Percentiles rank a stretch among this genome's conserved stretches.
phyloP scores from a whole-genome alignment of 2,797 vertebrate genomes.

The Peromyscus melanophrys region DNA sequence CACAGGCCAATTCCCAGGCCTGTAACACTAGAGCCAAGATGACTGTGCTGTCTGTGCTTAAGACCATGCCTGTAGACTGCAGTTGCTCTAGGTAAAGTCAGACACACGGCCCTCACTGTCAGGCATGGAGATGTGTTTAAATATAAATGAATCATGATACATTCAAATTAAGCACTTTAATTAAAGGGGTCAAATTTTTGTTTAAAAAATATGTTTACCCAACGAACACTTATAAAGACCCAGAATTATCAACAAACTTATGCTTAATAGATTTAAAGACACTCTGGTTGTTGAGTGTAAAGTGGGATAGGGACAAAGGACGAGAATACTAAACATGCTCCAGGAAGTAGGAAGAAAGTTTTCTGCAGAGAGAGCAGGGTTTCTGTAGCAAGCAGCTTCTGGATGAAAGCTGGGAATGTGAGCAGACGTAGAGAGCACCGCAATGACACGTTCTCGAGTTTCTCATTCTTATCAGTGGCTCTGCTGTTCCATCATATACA shows the following conservation, averaged over 20 bases:
- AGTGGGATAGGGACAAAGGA: neutral
- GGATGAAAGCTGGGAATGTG: neutral
- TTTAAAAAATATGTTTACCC: neutral
- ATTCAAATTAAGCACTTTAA: neutral
- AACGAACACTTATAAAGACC: neutral
- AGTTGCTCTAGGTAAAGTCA: accelerated
- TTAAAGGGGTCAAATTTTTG: neutral
- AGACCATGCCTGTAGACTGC: neutral
- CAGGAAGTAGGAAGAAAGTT: neutral
- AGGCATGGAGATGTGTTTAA: neutral
- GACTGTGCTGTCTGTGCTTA: neutral
- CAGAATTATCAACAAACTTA: neutral
- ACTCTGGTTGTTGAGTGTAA: neutral
- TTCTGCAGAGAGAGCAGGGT: neutral
- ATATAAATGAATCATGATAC: neutral
- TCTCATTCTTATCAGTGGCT: neutral
- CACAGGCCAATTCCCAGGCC: neutral
- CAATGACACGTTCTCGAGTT: neutral
- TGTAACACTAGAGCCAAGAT: neutral
- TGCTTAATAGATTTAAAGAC: neutral
- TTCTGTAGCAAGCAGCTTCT: neutral
- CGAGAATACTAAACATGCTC: neutral
- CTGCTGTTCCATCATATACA: neutral
- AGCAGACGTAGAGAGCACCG: neutral
- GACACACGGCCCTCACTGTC: neutral